These are phyloP conservation scores for Callaeas wilsoni DNA, from an alignment of 2,113 vertebrate species.

Conservation along the genomic window DNA sequence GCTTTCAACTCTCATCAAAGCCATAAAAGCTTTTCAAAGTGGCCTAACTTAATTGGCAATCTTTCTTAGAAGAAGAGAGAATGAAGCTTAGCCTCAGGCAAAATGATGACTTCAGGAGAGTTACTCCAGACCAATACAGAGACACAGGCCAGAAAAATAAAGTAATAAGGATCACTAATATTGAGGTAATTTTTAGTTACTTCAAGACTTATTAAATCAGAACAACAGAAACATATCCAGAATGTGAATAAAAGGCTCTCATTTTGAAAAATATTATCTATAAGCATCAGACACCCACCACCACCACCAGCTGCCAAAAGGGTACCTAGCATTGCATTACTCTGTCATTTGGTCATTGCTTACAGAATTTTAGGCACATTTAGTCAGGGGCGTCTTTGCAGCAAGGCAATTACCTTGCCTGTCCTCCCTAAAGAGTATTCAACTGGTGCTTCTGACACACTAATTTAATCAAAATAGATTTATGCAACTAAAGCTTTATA, in stretches of 20 bases:
- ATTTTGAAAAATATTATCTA: not conserved
- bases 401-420: not conserved
- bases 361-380: not conserved
- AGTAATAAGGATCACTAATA: not conserved
- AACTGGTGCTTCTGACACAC: not conserved
- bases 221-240: not conserved
- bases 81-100: not conserved
- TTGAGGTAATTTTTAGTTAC: not conserved
- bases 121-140: not conserved
- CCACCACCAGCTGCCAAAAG: not conserved
- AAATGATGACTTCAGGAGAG: not conserved
- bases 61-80: not conserved
- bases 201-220: not conserved
- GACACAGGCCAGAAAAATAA: not conserved
- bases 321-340: not conserved
- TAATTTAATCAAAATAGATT: not conserved
- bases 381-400: not conserved
- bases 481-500: not conserved
- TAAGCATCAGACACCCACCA: not conserved
- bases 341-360: not conserved
- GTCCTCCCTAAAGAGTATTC: not conserved
- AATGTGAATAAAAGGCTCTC: not conserved
- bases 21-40: slow-evolving; percentile 70
- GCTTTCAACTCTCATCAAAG: slow-evolving; percentile 66
- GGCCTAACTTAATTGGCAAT: slow-evolving; percentile 52